These are phyloP conservation scores for Apodemus sylvaticus DNA, from an alignment of 2,113 vertebrate genomes.

Conservation along the genomic window DNA sequence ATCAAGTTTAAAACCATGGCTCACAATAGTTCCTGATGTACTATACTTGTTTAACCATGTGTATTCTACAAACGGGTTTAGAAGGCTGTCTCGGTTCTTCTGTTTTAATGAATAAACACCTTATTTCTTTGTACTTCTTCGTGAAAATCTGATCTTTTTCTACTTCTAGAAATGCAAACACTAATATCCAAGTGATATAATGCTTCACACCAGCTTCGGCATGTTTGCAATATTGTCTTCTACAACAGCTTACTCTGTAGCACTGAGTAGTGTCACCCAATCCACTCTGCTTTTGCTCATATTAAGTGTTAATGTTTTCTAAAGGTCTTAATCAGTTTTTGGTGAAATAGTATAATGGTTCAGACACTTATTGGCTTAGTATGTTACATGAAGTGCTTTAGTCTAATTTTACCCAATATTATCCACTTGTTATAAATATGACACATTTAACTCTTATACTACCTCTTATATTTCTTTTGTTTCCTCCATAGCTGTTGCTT, in stretches of 20 bases:
- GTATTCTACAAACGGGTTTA: neutral
- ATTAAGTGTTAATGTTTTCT: neutral
- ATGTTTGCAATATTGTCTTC: neutral
- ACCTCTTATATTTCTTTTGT: neutral
- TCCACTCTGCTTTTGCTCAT: neutral
- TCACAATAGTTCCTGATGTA: neutral
- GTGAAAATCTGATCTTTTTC: neutral
- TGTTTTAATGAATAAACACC: neutral
- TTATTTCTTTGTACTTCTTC: neutral
- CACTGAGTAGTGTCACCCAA: too few relatives aligned
- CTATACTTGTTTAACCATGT: neutral
- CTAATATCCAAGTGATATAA: neutral
- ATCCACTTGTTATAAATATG: neutral
- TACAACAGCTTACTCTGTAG: neutral
- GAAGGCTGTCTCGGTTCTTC: neutral
- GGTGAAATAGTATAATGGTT: neutral
- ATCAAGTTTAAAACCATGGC: neutral
- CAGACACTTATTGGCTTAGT: neutral
- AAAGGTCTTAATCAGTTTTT: neutral
- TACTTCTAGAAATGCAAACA: neutral
- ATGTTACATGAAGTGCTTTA: neutral
- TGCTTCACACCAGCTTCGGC: neutral
- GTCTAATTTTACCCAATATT: slow-evolving; percentile 39
- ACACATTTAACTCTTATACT: neutral
- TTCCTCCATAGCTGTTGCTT: neutral